Evolutionary conservation across 2,888 invertebrate genomes (phyloP), one percentile per base, ranked within the genome.

Genomic region (Drosophila gaucha): DNA sequence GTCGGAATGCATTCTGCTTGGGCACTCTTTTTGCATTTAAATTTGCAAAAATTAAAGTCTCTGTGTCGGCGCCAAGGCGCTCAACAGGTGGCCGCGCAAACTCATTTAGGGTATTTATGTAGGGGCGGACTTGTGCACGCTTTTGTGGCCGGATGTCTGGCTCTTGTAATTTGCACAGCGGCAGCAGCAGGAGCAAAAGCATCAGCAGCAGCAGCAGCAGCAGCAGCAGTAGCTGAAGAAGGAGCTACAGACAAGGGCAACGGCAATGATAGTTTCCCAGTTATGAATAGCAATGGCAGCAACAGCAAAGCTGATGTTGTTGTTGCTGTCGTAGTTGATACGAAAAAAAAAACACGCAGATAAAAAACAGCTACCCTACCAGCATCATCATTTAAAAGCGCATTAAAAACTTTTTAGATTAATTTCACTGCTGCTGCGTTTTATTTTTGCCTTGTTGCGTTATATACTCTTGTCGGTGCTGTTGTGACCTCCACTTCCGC

Each of bases 341-440:
- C 47, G 54, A 6, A 28, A n/a, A 36, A 46, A 33, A 22, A 20
- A 52, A 16, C n/a, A 24, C 12, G 28, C 16, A 10, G 12, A 44
- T 46, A 67, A 78, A 70, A 80, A 60, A 56, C 58, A 56, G 31
- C 62, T 62, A 58, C 73, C 51, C 60, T 44, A 51, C 31, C 70
- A 70, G 75, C 78, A 86, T 67, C 84, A 86, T 89, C 88, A 90
- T 90, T 90, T 90, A 90, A 90, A 90, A 90, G 86, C 89, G 88
- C 88, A 90, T 90, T 90, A 90, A 90, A 90, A 90, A 90, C 80
- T 90, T 90, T 90, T 90, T 89, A 90, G 90, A 90, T 90, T 90
- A 90, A 90, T 89, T 90, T 89, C 83, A 75, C 78, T 74, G 76
- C 69, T 62, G 67, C 69, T 62, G 67, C 71, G 62, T 69, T 67